Conservation (phyloP, 2,797 vertebrate species). For the Mus spretus region DNA sequence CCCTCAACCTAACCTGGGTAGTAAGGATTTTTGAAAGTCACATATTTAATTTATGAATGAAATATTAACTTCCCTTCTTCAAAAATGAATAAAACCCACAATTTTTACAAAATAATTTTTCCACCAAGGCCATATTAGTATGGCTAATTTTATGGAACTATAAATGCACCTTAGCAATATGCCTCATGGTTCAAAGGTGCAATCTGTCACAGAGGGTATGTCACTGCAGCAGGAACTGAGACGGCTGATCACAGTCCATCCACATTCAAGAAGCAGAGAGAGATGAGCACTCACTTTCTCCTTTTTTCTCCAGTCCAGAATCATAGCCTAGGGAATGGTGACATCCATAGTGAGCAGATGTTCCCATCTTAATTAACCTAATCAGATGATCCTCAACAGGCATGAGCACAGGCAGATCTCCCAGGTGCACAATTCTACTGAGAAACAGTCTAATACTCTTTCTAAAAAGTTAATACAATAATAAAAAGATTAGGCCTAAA, state of each 20-base stretch:
- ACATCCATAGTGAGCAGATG: not conserved
- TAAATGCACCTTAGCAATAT: not conserved
- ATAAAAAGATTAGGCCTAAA: not conserved
- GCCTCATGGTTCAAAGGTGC: not conserved
- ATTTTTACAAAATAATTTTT: not conserved
- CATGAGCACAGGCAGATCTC: not conserved
- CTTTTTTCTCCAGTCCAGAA: too few species aligned
- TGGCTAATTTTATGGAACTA: not conserved
- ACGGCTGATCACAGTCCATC: not conserved
- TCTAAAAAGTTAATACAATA: too few species aligned
- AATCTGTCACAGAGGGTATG: not conserved
- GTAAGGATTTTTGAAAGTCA: not conserved
- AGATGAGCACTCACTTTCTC: not conserved
- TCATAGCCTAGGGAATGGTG: not conserved
- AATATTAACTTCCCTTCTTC: not conserved
- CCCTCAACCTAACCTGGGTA: not conserved
- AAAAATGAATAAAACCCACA: not conserved
- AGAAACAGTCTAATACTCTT: not conserved
- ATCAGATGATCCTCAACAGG: not conserved
- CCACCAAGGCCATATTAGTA: not conserved
- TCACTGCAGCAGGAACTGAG: not conserved
- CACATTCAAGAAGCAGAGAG: not conserved
- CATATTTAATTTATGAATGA: constrained; percentile 38
- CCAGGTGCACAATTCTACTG: not conserved
- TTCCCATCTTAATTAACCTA: not conserved